phyloP scores from a whole-genome alignment of 2,888 invertebrate species.

The Zygothrica quintamaculata region DNA sequence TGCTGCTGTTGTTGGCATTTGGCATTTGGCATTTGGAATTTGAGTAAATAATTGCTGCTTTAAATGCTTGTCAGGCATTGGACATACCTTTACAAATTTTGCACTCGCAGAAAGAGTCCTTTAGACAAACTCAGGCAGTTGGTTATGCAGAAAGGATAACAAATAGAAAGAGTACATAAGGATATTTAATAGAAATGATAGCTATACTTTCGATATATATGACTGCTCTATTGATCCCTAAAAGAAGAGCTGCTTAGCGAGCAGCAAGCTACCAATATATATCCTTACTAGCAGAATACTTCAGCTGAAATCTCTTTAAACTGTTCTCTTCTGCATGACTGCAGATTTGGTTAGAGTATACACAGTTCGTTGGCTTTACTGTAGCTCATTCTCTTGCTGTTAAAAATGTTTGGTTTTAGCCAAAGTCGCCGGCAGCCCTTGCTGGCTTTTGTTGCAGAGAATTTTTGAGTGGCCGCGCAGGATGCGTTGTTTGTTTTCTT shows the following conservation, averaged over 20 bases:
- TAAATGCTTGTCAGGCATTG: conserved; percentile 81
- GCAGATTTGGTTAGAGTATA: conserved; percentile 18
- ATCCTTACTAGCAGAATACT: too few relatives aligned
- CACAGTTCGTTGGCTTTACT: conserved; percentile 8
- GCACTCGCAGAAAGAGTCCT: neutral
- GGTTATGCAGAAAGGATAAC: neutral
- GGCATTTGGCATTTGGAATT: conserved; percentile 76
- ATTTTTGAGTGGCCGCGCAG: conserved; percentile 54
- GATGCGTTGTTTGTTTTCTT: conserved; percentile 40
- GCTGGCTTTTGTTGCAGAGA: conserved; percentile 35
- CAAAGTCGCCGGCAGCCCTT: conserved; percentile 38
- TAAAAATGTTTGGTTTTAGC: conserved; percentile 31
- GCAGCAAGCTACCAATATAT: too few relatives aligned
- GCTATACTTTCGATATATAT: too few relatives aligned
- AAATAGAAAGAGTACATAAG: too few relatives aligned
- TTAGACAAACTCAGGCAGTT: neutral
- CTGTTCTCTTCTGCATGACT: too few relatives aligned
- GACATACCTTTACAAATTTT: conserved; percentile 38
- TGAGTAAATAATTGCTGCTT: conserved; percentile 82
- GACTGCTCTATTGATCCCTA: too few relatives aligned
- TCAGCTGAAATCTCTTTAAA: too few relatives aligned
- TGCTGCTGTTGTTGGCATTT: conserved; percentile 57
- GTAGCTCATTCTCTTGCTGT: too few relatives aligned
- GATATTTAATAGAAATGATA: too few relatives aligned
- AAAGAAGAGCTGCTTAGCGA: too few relatives aligned